phyloP scores from a whole-genome alignment of 1,140 invertebrate genomes.

The Bombus confusus region DNA sequence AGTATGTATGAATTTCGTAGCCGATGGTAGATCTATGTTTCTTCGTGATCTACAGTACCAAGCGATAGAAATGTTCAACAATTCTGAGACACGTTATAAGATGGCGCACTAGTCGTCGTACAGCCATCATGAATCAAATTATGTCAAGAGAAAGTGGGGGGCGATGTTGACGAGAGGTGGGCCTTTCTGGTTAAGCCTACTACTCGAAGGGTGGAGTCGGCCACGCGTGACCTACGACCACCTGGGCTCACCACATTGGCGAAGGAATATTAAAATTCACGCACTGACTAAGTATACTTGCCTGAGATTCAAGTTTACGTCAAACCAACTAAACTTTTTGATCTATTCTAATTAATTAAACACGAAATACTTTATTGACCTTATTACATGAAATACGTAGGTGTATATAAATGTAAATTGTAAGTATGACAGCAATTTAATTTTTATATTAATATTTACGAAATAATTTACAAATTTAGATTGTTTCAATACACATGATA shows the following conservation, averaged over 20 bases:
- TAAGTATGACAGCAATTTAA: not conserved
- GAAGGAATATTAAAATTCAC: constrained; percentile 33
- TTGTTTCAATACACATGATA: not conserved
- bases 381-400: not conserved
- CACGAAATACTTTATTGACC: too few relatives aligned
- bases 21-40: constrained; percentile 16
- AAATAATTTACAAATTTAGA: not conserved
- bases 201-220: constrained; percentile 71
- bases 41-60: constrained; percentile 32
- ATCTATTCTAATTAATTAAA: not conserved
- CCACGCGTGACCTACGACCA: constrained; percentile 54
- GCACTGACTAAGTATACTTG: too few relatives aligned
- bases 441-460: too few relatives aligned
- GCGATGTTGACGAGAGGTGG: constrained; percentile 66
- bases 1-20: not conserved
- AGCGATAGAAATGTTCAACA: not conserved
- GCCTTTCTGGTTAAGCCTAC: constrained; percentile 68
- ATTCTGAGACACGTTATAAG: constrained; percentile 22
- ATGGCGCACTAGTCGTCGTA: constrained; percentile 59
- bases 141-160: constrained; percentile 61
- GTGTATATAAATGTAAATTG: not conserved
- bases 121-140: constrained; percentile 77
- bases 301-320: not conserved
- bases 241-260: constrained; percentile 65
- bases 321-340: not conserved